Evolutionary conservation across 2,797 vertebrate species (phyloP), one percentile per base, ranked within the genome.

Genomic region (Tauraco hartlaubi): DNA sequence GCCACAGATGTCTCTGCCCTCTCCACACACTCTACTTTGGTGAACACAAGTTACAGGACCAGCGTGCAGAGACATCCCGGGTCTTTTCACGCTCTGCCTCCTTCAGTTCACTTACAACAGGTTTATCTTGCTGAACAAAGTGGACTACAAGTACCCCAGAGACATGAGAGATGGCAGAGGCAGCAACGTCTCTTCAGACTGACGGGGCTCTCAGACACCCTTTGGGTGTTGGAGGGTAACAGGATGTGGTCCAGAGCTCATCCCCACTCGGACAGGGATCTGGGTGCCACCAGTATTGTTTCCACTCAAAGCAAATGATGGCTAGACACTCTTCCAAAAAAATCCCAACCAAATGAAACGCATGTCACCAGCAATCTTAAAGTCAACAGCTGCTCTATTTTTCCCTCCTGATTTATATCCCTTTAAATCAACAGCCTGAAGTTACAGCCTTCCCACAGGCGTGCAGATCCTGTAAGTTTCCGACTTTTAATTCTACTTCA

Each of bases 401-500:
- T 77, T 52, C 61, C 85, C 72, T 66, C 85, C 43, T 79, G 82
- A 71, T 91, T 92, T 95, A 95, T 78, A 72, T 39, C 48, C 49
- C 77, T 95, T 97, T 94, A 94, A 97, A 85, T 80, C 82, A 94
- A 25, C 54, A 58, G 58, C 80, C 62, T 7, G 74, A 95, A 96
- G 95, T 96, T 83, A 94, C 39, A 93, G 59, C 77, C 62, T 81
- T 94, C 85, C 89, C 66, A 63, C 58, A 64, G 54, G 73, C 69
- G 21, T 28, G 37, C 89, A 55, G 58, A 86, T 78, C 31, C 77
- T n/a, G 20, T 61, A 95, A 94, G 93, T 97, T 95, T 92, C 56
- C 77, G 62, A 83, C 76, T 96, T 96, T 85, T 94, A 90, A 97
- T 91, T 67, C 79, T 79, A 81, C 83, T 95, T 97, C 90, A 96